Base-by-base conservation (phyloP, 1,140 invertebrate species). In the Lepidotrigona ventralis region DNA sequence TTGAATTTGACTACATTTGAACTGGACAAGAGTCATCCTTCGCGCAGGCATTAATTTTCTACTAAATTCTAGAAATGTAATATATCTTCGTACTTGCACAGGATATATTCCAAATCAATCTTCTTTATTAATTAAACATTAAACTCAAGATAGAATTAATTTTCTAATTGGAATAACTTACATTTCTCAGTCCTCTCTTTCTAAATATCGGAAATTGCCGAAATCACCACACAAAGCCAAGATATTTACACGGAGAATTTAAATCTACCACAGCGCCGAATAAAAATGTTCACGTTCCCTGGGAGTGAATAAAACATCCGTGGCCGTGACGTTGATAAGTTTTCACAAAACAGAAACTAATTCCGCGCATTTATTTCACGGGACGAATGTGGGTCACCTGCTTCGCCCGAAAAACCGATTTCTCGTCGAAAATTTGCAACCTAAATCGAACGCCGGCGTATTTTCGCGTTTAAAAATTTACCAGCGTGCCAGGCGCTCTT, bases 321-420 rank as follows among this genome's bases (percentile, higher is more conserved):
- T 14, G n/a, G n/a, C 14, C 63, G 1, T 0, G 63, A 64, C n/a
- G 3, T 29, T 26, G 63, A 64, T 64, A 64, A 26, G n/a, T 64
- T 26, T 26, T 15, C 6, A 26, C n/a, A 29, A 64, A 64, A 17
- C 14, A 2, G 63, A 8, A 17, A 26, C n/a, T 26, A 64, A 26
- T 64, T 64, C n/a, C 6, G n/a, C 23, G 9, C 58, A 60, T 60
- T n/a, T 60, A 60, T 60, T 60, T 60, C 75, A 85, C 85, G 86
- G 84, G 85, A 89, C 86, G 79, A 89, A 90, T 87, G 87, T 88
- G 66, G 56, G 39, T 58, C 60, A 66, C 3, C 66, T 11, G 58
- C 1, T 14, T n/a, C 21, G 11, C 21, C 23, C 9, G n/a, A 26
- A 46, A 53, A 53, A 51, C 29, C 58, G 64, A 73, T 79, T 82